Base-by-base conservation (phyloP, 2,888 invertebrate species). In the Blera fallax region DNA sequence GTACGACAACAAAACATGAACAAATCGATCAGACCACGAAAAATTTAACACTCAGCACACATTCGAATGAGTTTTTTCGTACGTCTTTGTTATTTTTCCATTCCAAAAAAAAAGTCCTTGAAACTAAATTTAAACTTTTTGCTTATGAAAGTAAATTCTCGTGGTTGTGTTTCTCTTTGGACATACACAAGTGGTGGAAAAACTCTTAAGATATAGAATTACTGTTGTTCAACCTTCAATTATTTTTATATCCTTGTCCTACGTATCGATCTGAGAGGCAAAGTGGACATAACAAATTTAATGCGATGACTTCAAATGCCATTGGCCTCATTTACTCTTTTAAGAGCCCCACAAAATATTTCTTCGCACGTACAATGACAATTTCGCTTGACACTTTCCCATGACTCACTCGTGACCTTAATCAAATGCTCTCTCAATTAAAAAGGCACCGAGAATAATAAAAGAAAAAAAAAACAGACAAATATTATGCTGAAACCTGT, bases 361-460 rank as follows among this genome's bases (percentile, higher is more conserved):
- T 32, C 16, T 29, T 54, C 32, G 16, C 32, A 54, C 16, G 54
- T 5, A 14, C 7, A 32, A 29, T 32, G 40, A 60, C 24, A 8
- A 10, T 60, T 40, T 40, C 10, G 7, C 16, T 24, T 60, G 24
- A 40, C 60, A 60, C 60, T 24, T 60, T 60, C 10, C 24, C 14
- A 21, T 60, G 24, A 37, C 60, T 40, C 60, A 40, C 11, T 27
- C 40, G 24, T 60, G 40, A 60, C 60, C 60, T 16, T 40, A 40
- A 60, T 60, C 60, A 60, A 60, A 40, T 40, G 14, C 14, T 60
- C 40, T 60, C 40, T 27, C 60, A 60, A 60, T 60, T 60, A 60
- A 60, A 60, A n/a, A 24, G 40, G 14, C 24, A 60, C 21, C n/a
- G 14, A 14, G 10, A 56, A 8, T 0, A 27, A 29, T 1, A 34